A percentile compares a stretch with the other conserved stretches of the same genome.
Conservation (phyloP, 2,888 invertebrate species). For the Chrysomela aeneicollis region DNA sequence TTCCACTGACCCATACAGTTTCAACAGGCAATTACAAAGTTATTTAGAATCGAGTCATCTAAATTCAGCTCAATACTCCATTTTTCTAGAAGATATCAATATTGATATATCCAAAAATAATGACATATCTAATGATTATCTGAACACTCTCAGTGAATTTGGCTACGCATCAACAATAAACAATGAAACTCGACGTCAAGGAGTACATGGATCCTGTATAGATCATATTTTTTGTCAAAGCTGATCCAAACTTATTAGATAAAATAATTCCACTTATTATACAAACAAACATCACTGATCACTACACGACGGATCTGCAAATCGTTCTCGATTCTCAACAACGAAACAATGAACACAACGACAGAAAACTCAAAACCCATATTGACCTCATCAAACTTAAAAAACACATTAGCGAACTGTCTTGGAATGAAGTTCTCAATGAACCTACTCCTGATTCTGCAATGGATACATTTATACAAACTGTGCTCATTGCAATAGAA, state of each 20-base stretch:
- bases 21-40: neutral
- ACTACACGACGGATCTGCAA: neutral
- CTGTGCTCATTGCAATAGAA: neutral
- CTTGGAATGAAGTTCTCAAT: neutral
- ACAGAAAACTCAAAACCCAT: neutral
- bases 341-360: neutral
- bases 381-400: slow-evolving; percentile 1
- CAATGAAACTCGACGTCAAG: neutral
- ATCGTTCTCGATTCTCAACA: neutral
- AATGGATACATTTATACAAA: slow-evolving; percentile 10
- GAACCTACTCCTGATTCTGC: neutral
- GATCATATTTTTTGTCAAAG: neutral
- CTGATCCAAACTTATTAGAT: neutral
- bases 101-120: slow-evolving; percentile 7
- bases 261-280: neutral
- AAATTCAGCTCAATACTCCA: neutral
- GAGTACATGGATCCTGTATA: neutral
- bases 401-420: neutral
- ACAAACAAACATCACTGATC: neutral
- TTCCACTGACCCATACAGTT: neutral
- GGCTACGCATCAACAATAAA: neutral
- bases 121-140: neutral
- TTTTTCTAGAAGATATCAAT: slow-evolving; percentile 8
- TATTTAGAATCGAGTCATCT: neutral
- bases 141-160: neutral